phyloP scores from a whole-genome alignment of 2,888 invertebrate species.

The Rotaria sp. region DNA sequence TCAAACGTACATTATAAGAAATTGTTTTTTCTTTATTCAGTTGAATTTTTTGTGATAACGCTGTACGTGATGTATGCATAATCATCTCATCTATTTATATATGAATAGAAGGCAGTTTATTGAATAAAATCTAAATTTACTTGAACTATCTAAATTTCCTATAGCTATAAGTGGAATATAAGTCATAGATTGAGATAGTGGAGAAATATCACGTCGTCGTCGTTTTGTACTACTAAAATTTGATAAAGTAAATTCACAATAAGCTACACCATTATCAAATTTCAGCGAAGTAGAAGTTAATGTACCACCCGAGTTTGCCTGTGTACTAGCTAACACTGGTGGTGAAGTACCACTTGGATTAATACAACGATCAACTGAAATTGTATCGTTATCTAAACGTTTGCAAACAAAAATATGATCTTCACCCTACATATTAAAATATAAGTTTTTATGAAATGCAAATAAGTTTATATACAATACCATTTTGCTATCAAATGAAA shows the following conservation, averaged over 20 bases:
- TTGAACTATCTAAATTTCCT: background rate
- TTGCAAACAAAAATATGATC: constrained; percentile 8
- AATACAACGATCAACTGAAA: background rate
- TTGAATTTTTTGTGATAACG: background rate
- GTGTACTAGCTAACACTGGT: background rate
- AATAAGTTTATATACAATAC: background rate
- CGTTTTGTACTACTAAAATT: background rate
- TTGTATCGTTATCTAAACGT: background rate
- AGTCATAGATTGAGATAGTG: background rate
- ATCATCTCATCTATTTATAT: background rate
- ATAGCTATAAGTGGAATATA: background rate
- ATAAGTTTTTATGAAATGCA: background rate
- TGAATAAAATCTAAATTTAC: background rate
- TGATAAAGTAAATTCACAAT: constrained; percentile 11
- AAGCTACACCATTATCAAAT: background rate
- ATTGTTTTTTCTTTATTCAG: background rate
- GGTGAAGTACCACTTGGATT: background rate
- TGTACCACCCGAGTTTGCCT: background rate
- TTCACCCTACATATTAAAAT: background rate
- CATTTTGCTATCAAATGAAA: background rate
- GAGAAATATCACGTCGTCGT: background rate
- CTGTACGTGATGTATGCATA: background rate
- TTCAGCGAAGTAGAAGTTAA: background rate
- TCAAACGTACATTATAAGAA: background rate
- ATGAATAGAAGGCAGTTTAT: background rate